Conservation (phyloP, 2,888 invertebrate species). For the Drosophila neoperkinsi region DNA sequence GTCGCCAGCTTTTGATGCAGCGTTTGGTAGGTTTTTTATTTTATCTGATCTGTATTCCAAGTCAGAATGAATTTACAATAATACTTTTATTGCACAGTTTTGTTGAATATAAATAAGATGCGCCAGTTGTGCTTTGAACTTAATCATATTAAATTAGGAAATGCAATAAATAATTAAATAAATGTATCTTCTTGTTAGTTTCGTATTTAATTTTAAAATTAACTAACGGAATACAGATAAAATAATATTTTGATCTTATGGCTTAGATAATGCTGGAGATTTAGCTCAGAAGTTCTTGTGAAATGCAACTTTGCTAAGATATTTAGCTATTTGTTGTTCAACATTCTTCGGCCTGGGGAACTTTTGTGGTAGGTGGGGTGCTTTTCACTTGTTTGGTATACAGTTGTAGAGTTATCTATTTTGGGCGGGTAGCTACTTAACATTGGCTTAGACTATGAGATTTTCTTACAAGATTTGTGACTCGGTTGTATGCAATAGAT, state of each 20-base stretch:
- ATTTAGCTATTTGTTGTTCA: slow-evolving; percentile 14
- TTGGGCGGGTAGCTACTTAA: slow-evolving; percentile 36
- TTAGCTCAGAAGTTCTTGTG: neutral
- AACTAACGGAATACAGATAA: neutral
- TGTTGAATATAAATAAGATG: neutral
- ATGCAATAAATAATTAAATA: neutral
- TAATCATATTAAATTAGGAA: neutral
- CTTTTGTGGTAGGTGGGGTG: slow-evolving; percentile 42
- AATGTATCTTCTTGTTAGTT: neutral
- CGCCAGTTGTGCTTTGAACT: neutral
- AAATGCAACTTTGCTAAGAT: slow-evolving; percentile 22
- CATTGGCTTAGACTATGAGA: slow-evolving; percentile 69
- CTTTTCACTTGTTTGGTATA: slow-evolving; percentile 45
- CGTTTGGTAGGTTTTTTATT: slow-evolving; percentile 11
- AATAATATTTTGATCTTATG: slow-evolving; percentile 1
- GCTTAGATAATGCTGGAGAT: slow-evolving; percentile 4
- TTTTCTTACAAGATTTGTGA: slow-evolving; percentile 51
- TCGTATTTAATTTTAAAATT: neutral
- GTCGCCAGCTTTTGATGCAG: slow-evolving; percentile 13
- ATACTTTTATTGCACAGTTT: slow-evolving; percentile 1
- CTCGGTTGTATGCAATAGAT: slow-evolving; percentile 8
- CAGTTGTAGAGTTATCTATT: slow-evolving; percentile 27
- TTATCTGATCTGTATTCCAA: neutral
- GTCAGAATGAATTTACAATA: slow-evolving; percentile 2
- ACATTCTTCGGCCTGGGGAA: slow-evolving; percentile 12